A percentile compares a stretch with the other conserved stretches of the same genome.
Conservation (phyloP, 2,113 vertebrate genomes). For the Chiloscyllium plagiosum region DNA sequence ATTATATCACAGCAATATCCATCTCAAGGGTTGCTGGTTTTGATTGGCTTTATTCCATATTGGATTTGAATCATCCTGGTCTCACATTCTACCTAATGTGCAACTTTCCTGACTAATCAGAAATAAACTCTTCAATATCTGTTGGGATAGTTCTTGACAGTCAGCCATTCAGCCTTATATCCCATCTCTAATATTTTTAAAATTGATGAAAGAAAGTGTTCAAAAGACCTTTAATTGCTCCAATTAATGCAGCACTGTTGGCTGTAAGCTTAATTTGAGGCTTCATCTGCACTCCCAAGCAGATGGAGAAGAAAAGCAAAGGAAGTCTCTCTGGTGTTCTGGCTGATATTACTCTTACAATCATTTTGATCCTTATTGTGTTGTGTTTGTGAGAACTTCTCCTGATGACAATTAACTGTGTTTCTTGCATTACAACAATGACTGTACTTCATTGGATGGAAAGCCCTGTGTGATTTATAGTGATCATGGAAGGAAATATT, state of each 20-base stretch:
- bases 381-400: no score
- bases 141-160: neutral
- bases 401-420: neutral
- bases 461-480: no score
- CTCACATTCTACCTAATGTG: neutral
- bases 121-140: neutral
- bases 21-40: neutral
- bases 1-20: neutral
- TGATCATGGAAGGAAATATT: no score
- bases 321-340: no score
- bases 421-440: neutral
- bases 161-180: neutral
- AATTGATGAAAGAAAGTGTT: neutral
- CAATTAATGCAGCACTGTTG: neutral
- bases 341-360: no score
- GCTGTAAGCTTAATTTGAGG: no score
- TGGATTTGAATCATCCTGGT: neutral
- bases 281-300: no score
- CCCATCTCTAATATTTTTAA: neutral
- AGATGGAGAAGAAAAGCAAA: no score
- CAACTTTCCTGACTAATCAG: neutral
- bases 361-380: no score
- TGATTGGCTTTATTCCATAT: neutral
- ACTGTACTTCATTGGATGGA: no score
- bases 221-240: neutral